Evolutionary conservation across 1,140 invertebrate genomes (phyloP).

Genomic region (Eueides isabella): DNA sequence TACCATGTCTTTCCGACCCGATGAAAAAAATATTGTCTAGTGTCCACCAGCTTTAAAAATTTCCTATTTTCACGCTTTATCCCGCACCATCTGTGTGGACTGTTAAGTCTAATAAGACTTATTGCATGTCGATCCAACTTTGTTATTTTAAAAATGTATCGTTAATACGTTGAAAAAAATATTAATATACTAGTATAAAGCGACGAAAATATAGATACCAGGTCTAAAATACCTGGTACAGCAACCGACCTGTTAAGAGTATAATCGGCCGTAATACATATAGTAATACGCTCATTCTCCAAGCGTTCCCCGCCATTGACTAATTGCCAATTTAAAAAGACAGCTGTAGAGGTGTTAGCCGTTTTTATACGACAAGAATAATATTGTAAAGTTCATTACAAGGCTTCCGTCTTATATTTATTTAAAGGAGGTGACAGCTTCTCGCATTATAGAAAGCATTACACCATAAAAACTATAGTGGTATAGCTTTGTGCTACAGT

Average conservation of each 20-base stretch:
- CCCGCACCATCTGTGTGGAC: too few relatives aligned
- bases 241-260: not conserved
- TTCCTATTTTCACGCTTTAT: too few relatives aligned
- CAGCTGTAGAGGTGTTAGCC: slow-evolving; percentile 32
- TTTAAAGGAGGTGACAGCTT: slow-evolving; percentile 7
- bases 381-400: slow-evolving; percentile 10
- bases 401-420: slow-evolving; percentile 7
- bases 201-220: too few relatives aligned
- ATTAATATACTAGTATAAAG: too few relatives aligned
- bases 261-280: slow-evolving; percentile 41
- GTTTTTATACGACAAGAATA: not conserved
- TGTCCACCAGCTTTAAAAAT: too few relatives aligned
- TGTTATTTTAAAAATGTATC: too few relatives aligned
- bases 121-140: too few relatives aligned
- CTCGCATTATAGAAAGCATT: not conserved
- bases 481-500: not conserved
- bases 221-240: too few relatives aligned
- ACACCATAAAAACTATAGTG: not conserved
- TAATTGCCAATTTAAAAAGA: slow-evolving; percentile 48
- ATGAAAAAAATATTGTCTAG: too few relatives aligned
- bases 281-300: not conserved
- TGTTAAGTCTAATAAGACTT: too few relatives aligned
- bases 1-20: too few relatives aligned
- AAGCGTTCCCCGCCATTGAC: slow-evolving; percentile 26
- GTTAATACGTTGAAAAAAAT: too few relatives aligned